Base-by-base conservation (phyloP, 2,888 invertebrate genomes). In the Limenitis camilla region DNA sequence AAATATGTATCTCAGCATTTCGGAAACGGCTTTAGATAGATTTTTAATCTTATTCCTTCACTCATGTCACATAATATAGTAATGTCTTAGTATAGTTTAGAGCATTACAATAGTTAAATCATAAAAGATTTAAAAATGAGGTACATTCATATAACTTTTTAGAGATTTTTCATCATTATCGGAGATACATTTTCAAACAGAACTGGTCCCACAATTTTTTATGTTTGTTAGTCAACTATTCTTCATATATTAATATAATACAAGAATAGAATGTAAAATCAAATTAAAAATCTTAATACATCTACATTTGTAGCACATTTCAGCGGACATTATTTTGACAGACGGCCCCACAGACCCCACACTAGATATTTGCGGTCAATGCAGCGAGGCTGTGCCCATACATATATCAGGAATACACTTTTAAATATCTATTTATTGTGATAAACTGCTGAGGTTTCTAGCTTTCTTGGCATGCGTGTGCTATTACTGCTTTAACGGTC, bases 321-420 rank as follows among this genome's bases (percentile, higher is more conserved):
- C 61, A 58, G 63, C 64, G 78, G 80, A 81, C 82, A 84, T 87
- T 86, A 88, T 84, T 86, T 84, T 87, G 87, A 88, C 82, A 81
- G 77, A 88, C 73, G 72, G 68, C 80, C 77, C 75, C 73, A 69
- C 75, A 72, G 70, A 76, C 75, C 73, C 69, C 75, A 72, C 70
- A 76, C 72, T 68, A 67, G 68, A 74, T 72, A 74, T 79, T 76
- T 86, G 84, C 82, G 85, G 85, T 85, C 84, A 85, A 80, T 78
- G 76, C 78, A 76, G 69, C 69, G 69, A 66, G 69, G 72, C 71
- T 36, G 36, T 36, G 45, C 29, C 29, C 45, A 45, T 36, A 36
- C 7, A 76, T 74, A 77, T 80, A 81, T 81, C 71, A 75, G 68
- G 74, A 79, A 77, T 79, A 75, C 72, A 78, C 67, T 76, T 77